Base-by-base conservation (phyloP, 2,888 invertebrate species). In the Linnaemya vulpina region DNA sequence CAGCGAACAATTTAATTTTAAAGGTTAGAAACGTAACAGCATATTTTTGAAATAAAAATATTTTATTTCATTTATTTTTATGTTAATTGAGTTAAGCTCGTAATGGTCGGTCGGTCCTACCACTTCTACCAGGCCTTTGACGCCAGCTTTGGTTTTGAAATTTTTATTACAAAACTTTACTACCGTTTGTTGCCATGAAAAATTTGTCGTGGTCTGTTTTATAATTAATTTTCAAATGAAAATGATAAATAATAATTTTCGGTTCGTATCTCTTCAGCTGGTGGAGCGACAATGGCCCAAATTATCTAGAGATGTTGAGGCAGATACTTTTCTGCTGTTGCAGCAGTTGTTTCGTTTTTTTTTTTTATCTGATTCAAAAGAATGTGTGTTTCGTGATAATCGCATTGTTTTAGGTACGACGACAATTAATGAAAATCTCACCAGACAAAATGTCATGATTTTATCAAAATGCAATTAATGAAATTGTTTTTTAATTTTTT, bases 391-490 rank as follows among this genome's bases (percentile, higher is more conserved):
- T 55, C 5, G 30, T 30, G 30, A 5, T 5, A 2, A 30, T 30
- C 2, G 2, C 30, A 5, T 30, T 40, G 35, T 62, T 35, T 11
- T 25, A 17, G 51, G n/a, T 25, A 40, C 15, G 25, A 40, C 10
- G 17, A 53, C 74, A 79, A 87, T 80, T 83, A 86, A 87, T 86
- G 82, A 85, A 86, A 86, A 85, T 83, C 83, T 83, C 85, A 85
- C 85, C 77, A 70, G 51, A 81, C 20, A n/a, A 68, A 75, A 84
- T 53, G 83, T 60, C 73, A 78, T 55, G 85, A 86, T 85, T 71
- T 83, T 85, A 86, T 86, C 85, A 25, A 43, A 55, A 73, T 77
- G 55, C 83, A 82, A 85, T 87, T 85, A 85, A 86, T 77, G 77
- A 85, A 83, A 86, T 80, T 58, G 58, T 79, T 86, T 74, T 70